Percentiles rank a stretch among this genome's conserved stretches.
Evolutionary conservation across 2,888 invertebrate species (phyloP).

Genomic region (Aquatica leii): DNA sequence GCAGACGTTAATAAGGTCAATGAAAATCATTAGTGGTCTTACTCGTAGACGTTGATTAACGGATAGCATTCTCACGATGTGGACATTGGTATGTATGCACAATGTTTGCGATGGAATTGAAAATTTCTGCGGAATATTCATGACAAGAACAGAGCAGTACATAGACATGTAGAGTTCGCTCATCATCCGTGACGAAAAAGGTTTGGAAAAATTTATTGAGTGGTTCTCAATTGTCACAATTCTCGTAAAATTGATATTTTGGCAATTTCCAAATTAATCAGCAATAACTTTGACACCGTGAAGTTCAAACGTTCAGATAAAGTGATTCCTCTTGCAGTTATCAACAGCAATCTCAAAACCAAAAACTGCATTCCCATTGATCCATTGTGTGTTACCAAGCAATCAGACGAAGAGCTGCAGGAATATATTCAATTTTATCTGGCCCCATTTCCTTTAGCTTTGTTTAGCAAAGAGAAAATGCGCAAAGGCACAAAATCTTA

Average conservation of each 20-base stretch:
- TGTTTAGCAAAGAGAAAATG: neutral
- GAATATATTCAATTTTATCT: too few species aligned
- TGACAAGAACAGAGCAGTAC: slow-evolving; percentile 1
- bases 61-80: neutral
- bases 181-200: neutral
- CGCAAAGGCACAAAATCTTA: neutral
- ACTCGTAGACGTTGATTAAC: neutral
- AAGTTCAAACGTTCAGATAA: neutral
- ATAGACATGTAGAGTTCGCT: neutral
- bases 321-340: neutral
- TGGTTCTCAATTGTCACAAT: too few species aligned
- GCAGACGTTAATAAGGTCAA: neutral
- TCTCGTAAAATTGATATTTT: too few species aligned
- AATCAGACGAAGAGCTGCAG: neutral
- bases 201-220: neutral
- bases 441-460: too few species aligned
- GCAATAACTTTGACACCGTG: neutral
- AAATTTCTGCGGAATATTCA: neutral
- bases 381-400: neutral
- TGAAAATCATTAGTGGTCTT: neutral
- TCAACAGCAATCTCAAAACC: neutral
- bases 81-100: neutral
- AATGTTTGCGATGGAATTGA: slow-evolving; percentile 9
- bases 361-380: neutral
- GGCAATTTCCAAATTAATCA: neutral